phyloP scores from a whole-genome alignment of 2,888 invertebrate species.

The Ditula angustiorana region DNA sequence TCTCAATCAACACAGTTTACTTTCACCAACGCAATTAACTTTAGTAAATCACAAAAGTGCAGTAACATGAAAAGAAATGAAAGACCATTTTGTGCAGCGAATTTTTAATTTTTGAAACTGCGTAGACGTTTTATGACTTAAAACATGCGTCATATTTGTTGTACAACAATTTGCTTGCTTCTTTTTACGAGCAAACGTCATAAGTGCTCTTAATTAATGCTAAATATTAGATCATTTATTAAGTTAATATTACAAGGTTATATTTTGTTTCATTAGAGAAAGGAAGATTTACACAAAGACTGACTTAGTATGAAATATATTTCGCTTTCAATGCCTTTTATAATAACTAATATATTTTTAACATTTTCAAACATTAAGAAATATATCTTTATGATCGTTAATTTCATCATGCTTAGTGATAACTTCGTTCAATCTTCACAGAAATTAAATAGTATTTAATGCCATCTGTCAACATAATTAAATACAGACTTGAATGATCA shows the following conservation, averaged over 20 bases:
- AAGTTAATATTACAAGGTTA: neutral
- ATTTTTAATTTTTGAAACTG: neutral
- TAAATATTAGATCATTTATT: no score
- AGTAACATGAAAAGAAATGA: conserved; percentile 17
- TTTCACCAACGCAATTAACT: neutral
- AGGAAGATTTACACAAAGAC: neutral
- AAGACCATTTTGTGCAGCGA: neutral
- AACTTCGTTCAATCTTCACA: no score
- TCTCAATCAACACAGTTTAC: neutral
- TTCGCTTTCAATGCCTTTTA: no score
- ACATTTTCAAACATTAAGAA: no score
- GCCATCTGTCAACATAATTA: no score
- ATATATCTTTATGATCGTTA: no score
- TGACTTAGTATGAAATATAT: conserved; percentile 14
- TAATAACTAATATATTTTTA: no score
- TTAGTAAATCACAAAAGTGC: neutral
- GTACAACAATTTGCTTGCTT: neutral
- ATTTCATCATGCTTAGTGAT: no score
- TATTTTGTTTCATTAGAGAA: neutral
- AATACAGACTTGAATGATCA: no score
- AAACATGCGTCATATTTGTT: neutral
- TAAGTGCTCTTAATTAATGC: neutral
- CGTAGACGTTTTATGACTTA: neutral
- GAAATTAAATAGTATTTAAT: no score
- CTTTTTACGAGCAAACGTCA: neutral